Conservation (phyloP, 1,140 invertebrate genomes). For the Drosophila subpulchrella region DNA sequence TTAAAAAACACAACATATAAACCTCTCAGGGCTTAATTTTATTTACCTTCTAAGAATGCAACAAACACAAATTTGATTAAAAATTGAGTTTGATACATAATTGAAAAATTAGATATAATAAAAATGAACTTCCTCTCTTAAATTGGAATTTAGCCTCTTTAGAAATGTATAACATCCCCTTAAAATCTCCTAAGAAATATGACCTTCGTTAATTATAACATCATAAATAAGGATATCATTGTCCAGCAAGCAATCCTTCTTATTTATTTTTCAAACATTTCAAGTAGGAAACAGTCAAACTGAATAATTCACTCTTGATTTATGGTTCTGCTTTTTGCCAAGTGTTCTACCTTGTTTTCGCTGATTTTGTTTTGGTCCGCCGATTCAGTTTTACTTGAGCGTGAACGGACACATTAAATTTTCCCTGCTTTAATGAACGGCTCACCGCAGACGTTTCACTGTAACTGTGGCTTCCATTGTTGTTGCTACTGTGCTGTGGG, state of each 20-base stretch:
- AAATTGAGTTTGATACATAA: too few species aligned
- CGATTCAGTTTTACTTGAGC: conserved; percentile 81
- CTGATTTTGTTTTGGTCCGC: conserved; percentile 61
- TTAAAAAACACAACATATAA: too few species aligned
- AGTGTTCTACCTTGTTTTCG: conserved; percentile 60
- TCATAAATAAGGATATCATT: not conserved
- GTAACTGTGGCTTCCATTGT: conserved; percentile 4
- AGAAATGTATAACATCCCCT: too few species aligned
- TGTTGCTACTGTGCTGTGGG: conserved; percentile 39
- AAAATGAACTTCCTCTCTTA: too few species aligned
- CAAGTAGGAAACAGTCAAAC: not conserved
- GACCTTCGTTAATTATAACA: too few species aligned
- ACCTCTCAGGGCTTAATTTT: too few species aligned
- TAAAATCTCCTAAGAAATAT: too few species aligned
- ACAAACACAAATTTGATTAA: too few species aligned
- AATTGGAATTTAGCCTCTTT: too few species aligned
- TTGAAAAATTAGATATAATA: too few species aligned
- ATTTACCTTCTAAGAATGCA: too few species aligned
- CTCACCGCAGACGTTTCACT: conserved; percentile 34
- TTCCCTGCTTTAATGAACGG: conserved; percentile 79
- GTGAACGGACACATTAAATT: conserved; percentile 75
- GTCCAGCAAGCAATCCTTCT: not conserved
- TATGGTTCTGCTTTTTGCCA: conserved; percentile 7
- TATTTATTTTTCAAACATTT: not conserved
- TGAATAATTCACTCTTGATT: not conserved